Conservation (phyloP, 2,113 vertebrate species). For the Pedetes capensis region DNA sequence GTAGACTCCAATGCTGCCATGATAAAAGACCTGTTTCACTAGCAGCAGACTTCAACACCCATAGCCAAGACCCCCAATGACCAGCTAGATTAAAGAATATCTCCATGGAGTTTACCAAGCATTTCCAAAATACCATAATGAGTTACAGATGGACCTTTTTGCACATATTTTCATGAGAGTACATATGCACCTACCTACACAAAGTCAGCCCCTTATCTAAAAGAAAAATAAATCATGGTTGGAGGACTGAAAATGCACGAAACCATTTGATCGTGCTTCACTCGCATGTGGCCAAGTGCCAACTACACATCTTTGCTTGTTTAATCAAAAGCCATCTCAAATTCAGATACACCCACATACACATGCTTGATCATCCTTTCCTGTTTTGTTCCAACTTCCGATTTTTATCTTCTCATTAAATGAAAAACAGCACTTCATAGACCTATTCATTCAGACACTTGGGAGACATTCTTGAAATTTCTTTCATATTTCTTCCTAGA, state of each 20-base stretch:
- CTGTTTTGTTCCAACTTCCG: not conserved
- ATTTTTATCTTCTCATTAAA: slow-evolving; percentile 5
- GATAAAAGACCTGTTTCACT: not conserved
- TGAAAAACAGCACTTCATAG: not conserved
- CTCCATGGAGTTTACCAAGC: not conserved
- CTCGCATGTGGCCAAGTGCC: not conserved
- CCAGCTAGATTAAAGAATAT: not conserved
- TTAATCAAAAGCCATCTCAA: not conserved
- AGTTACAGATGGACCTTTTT: not conserved
- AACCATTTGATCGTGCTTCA: not conserved
- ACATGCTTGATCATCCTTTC: not conserved
- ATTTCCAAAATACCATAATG: not conserved
- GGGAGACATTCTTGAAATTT: not conserved
- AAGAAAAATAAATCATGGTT: not conserved
- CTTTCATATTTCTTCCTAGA: not conserved
- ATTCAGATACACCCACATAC: not conserved
- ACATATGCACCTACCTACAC: not conserved
- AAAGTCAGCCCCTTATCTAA: not conserved
- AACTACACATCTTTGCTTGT: not conserved
- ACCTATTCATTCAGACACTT: not conserved
- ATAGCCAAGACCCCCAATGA: not conserved
- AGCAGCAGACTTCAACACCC: not conserved
- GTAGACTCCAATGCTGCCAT: not conserved
- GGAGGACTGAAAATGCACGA: not conserved
- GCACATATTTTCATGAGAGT: not conserved